These are phyloP conservation scores for Acronicta aceris DNA, from an alignment of 2,888 invertebrate genomes.

Conservation along the genomic window DNA sequence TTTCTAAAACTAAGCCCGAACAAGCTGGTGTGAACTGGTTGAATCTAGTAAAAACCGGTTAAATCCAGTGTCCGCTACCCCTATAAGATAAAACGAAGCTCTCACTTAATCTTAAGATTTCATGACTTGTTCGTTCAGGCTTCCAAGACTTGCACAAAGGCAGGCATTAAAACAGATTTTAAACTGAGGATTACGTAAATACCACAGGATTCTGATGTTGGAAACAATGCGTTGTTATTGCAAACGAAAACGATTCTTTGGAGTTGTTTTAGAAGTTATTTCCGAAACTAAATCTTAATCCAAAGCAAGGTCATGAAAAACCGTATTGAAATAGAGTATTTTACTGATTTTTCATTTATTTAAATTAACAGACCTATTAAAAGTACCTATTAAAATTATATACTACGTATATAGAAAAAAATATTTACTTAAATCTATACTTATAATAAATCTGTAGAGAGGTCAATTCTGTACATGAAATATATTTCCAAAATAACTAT, in stretches of 20 bases:
- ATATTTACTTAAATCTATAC: no score
- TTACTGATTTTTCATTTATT: no score
- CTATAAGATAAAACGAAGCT: constrained; percentile 59
- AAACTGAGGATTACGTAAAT: constrained; percentile 50
- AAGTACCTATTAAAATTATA: no score
- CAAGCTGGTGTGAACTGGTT: constrained; percentile 45
- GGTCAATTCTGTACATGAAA: no score
- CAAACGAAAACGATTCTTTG: constrained; percentile 1
- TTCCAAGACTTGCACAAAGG: constrained; percentile 61
- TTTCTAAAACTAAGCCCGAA: constrained; percentile 42
- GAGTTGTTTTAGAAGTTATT: background rate
- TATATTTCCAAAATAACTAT: no score
- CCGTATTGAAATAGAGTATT: no score
- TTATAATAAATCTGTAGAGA: no score
- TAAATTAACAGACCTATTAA: no score
- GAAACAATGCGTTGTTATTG: constrained; percentile 10
- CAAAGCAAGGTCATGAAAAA: background rate
- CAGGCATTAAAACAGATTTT: constrained; percentile 66
- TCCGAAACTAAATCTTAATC: constrained; percentile 1
- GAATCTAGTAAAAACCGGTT: constrained; percentile 45
- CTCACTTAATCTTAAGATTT: constrained; percentile 66
- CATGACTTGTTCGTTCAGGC: constrained; percentile 56
- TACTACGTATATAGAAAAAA: no score
- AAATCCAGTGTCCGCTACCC: constrained; percentile 51
- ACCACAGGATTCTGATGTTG: constrained; percentile 31